Evolutionary conservation across 2,888 invertebrate species (phyloP).

Genomic region (Aphodius sticticus): DNA sequence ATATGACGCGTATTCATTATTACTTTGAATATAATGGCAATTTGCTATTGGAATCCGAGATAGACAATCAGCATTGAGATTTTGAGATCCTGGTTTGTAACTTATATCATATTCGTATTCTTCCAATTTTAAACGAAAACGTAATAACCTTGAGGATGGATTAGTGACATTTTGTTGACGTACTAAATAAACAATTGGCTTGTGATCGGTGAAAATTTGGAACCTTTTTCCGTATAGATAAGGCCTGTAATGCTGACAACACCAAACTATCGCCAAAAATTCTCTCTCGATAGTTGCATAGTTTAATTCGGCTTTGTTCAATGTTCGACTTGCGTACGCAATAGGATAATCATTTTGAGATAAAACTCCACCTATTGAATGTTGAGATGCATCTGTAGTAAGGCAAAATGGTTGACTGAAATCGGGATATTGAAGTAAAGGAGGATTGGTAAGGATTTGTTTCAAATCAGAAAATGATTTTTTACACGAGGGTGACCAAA

Average conservation of each 20-base stretch:
- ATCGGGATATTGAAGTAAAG: constrained; percentile 33
- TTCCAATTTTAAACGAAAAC: too few species aligned
- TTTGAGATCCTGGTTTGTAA: too few species aligned
- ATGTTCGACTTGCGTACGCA: constrained; percentile 29
- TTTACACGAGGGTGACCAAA: constrained; percentile 22
- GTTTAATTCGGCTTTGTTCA: constrained; percentile 32
- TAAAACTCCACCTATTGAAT: constrained; percentile 29
- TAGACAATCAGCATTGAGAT: too few species aligned
- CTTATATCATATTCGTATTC: too few species aligned
- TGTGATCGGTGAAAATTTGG: constrained; percentile 32
- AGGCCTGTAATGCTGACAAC: constrained; percentile 31
- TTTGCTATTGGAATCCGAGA: too few species aligned
- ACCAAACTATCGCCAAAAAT: constrained; percentile 31
- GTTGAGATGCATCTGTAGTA: constrained; percentile 30
- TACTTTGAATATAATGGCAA: too few species aligned
- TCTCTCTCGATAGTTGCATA: constrained; percentile 31
- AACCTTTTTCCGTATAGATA: constrained; percentile 34
- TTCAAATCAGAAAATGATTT: constrained; percentile 27
- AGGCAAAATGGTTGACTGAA: constrained; percentile 30
- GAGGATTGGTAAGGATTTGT: constrained; percentile 16
- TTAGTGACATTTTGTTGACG: too few species aligned
- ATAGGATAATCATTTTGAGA: constrained; percentile 33
- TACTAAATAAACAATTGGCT: constrained; percentile 30
- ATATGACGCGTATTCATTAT: too few species aligned
- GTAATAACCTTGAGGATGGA: too few species aligned